These are phyloP conservation scores for Syrrhaptes paradoxus DNA, from an alignment of 2,113 vertebrate genomes.

Conservation along the genomic window DNA sequence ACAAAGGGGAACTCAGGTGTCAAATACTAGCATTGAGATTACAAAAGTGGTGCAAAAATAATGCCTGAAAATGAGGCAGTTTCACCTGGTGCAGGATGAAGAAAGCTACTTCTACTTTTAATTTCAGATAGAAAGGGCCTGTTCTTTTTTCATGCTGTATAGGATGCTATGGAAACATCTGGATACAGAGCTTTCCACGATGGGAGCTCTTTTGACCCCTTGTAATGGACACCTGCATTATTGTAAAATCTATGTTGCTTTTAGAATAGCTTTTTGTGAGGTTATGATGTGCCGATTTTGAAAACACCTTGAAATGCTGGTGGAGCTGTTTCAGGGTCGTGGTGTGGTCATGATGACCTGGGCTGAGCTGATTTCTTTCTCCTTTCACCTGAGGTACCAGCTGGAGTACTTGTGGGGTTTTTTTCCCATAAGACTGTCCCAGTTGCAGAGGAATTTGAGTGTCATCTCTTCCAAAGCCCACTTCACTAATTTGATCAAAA, in stretches of 20 bases:
- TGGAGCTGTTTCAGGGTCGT: not conserved
- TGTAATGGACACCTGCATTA: not conserved
- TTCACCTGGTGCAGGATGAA: not conserved
- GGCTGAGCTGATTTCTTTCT: not conserved
- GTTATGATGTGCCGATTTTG: fast-evolving
- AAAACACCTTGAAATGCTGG: not conserved
- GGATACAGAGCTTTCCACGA: not conserved
- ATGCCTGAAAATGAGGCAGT: not conserved
- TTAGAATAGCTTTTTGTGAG: not conserved
- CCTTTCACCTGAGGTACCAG: not conserved
- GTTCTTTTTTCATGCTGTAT: not conserved
- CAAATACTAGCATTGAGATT: not conserved
- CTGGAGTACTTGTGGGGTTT: not conserved
- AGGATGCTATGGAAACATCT: not conserved
- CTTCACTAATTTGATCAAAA: not conserved
- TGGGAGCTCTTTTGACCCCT: not conserved
- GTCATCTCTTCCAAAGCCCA: not conserved
- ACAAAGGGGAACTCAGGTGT: not conserved
- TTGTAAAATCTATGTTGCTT: not conserved
- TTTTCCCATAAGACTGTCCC: not conserved
- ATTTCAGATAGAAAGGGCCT: not conserved
- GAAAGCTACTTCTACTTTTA: not conserved
- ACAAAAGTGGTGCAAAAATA: not conserved
- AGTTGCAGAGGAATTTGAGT: not conserved
- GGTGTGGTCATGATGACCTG: not conserved